These are phyloP conservation scores for Pemphredon lugubris DNA, from an alignment of 2,888 invertebrate genomes.

Conservation along the genomic window DNA sequence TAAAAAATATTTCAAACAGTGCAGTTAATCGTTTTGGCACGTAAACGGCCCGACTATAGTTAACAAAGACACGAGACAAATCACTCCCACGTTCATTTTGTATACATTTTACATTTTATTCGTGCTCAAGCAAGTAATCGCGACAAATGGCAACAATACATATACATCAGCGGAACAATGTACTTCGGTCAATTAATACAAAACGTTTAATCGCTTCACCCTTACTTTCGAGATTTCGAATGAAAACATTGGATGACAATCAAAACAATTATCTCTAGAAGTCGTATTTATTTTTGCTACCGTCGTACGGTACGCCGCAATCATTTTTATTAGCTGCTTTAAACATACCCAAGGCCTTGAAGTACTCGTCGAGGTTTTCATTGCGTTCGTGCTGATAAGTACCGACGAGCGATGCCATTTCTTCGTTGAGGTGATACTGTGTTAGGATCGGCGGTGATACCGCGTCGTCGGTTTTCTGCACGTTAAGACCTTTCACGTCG, in stretches of 20 bases:
- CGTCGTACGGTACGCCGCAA: constrained; percentile 27
- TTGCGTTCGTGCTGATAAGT: constrained; percentile 86
- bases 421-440: constrained; percentile 9
- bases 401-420: constrained; percentile 84
- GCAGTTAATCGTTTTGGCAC: too few species aligned
- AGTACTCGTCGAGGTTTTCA: constrained; percentile 86
- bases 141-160: too few species aligned
- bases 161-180: too few species aligned
- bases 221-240: not conserved
- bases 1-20: too few species aligned
- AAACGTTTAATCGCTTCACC: not conserved
- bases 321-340: constrained; percentile 10
- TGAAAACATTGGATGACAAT: not conserved
- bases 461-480: not conserved
- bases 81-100: too few species aligned
- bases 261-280: too few species aligned
- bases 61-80: too few species aligned
- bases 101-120: too few species aligned
- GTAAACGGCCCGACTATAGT: too few species aligned
- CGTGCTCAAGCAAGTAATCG: too few species aligned
- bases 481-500: not conserved
- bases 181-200: not conserved
- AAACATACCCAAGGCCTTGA: constrained; percentile 83
- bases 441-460: not conserved
- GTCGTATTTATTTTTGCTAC: constrained; percentile 35